phyloP scores from a whole-genome alignment of 2,797 vertebrate genomes.

The Sorex maritimensis region DNA sequence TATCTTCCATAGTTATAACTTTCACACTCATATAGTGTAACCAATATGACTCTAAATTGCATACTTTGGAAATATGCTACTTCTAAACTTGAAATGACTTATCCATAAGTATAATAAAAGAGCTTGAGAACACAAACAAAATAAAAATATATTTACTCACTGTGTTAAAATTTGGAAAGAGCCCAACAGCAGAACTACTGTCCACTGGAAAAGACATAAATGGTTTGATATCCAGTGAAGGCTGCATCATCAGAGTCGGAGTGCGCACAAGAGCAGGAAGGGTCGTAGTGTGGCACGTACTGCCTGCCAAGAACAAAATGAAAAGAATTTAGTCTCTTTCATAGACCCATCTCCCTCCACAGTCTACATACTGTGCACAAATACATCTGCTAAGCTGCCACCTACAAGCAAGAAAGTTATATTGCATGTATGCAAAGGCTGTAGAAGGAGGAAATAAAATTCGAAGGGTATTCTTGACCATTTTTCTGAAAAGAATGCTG shows the following conservation, averaged over 20 bases:
- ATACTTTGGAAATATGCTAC: constrained; percentile 67
- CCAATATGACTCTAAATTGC: constrained; percentile 21
- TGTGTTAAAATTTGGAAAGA: constrained; percentile 99
- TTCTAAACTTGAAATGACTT: constrained; percentile 1
- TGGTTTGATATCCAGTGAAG: constrained; percentile 95
- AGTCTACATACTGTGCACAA: not conserved
- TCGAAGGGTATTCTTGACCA: constrained; percentile 80
- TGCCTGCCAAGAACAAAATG: constrained; percentile 93
- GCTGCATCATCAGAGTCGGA: constrained; percentile 96
- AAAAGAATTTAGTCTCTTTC: constrained; percentile 84
- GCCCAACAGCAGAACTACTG: constrained; percentile 94
- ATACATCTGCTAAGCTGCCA: constrained; percentile 63
- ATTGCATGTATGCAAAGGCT: constrained; percentile 42
- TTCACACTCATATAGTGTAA: constrained; percentile 26
- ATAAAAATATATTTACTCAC: constrained; percentile 91
- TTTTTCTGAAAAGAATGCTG: constrained; percentile 65
- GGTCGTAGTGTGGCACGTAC: constrained; percentile 92
- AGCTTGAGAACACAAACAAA: constrained; percentile 75
- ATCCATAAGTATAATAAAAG: constrained; percentile 71
- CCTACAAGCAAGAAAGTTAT: constrained; percentile 67
- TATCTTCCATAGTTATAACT: constrained; percentile 20
- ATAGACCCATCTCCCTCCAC: constrained; percentile 69
- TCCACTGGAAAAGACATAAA: constrained; percentile 96
- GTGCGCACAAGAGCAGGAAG: constrained; percentile 95
- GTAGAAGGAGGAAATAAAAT: constrained; percentile 70